Percentiles rank a stretch among this genome's conserved stretches.
Evolutionary conservation across 2,888 invertebrate genomes (phyloP).

Genomic region (Stictocephala bisonia): DNA sequence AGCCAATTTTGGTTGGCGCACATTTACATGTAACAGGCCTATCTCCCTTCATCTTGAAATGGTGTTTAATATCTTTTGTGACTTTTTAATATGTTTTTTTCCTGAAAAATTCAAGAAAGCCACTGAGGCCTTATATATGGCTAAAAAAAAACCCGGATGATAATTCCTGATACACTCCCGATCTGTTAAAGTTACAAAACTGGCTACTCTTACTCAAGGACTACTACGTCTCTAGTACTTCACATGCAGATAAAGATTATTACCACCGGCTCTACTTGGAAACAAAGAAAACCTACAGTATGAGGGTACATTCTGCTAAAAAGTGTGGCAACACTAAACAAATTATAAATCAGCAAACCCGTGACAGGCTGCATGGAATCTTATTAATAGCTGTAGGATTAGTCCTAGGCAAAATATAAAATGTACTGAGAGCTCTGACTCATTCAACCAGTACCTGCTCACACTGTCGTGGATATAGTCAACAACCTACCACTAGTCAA

Average conservation of each 20-base stretch:
- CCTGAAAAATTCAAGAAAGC: background rate
- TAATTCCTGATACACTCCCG: background rate
- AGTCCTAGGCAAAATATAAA: background rate
- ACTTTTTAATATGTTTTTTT: background rate
- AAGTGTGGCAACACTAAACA: background rate
- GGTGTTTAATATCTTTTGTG: background rate
- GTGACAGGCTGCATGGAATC: background rate
- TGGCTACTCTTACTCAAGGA: background rate
- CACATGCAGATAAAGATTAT: background rate
- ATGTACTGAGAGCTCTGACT: background rate
- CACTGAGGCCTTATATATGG: background rate
- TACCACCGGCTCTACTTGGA: background rate
- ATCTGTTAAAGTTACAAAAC: background rate
- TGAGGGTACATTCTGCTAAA: background rate
- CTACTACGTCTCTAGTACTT: background rate
- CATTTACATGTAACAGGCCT: background rate
- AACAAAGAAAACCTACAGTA: background rate
- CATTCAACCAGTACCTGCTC: background rate
- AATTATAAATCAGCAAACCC: background rate
- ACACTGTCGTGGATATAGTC: background rate
- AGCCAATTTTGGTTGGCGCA: too few relatives aligned
- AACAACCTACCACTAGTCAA: background rate
- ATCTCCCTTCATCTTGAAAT: too few relatives aligned
- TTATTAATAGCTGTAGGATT: background rate
- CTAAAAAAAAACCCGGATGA: too few relatives aligned